Evolutionary conservation across 2,888 invertebrate genomes (phyloP), one percentile per base, ranked within the genome.

Genomic region (Merodon equestris): DNA sequence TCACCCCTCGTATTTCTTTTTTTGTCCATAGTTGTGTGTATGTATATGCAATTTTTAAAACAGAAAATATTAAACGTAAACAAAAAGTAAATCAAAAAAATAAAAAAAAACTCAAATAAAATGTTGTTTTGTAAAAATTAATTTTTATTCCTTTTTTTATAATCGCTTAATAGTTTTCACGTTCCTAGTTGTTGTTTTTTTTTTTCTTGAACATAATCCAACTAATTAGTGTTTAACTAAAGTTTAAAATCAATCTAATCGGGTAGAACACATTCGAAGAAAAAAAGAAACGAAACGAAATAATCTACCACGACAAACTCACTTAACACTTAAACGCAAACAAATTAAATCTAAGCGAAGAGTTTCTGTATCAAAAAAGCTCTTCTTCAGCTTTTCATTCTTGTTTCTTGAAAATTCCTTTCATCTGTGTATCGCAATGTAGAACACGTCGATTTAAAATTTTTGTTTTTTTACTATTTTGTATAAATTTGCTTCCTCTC

Each of bases 151-250:
- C 51, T 63, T n/a, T n/a, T 71, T 67, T 57, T 63, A 19, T 57
- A 72, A 77, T 77, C 66, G 72, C 72, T 77, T 77, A 56, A 67
- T 72, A n/a, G 36, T 51, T 76, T 66, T 63, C 48, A 61, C 56
- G 56, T 57, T 51, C 17, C 57, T 66, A 60, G 58, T 71, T 63
- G 54, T 63, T 53, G 45, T 50, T 61, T 50, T 27, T 15, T n/a
- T n/a, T n/a, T n/a, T n/a, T n/a, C n/a, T n/a, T n/a, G n/a, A n/a
- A n/a, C n/a, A n/a, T n/a, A n/a, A n/a, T n/a, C n/a, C n/a, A n/a
- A n/a, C n/a, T n/a, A n/a, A n/a, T n/a, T n/a, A n/a, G n/a, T n/a
- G n/a, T n/a, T n/a, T n/a, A n/a, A n/a, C n/a, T n/a, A n/a, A n/a
- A n/a, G n/a, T n/a, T n/a, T n/a, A n/a, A n/a, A n/a, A n/a, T n/a